phyloP scores from a whole-genome alignment of 2,797 vertebrate genomes.

The Nannoperca australis region DNA sequence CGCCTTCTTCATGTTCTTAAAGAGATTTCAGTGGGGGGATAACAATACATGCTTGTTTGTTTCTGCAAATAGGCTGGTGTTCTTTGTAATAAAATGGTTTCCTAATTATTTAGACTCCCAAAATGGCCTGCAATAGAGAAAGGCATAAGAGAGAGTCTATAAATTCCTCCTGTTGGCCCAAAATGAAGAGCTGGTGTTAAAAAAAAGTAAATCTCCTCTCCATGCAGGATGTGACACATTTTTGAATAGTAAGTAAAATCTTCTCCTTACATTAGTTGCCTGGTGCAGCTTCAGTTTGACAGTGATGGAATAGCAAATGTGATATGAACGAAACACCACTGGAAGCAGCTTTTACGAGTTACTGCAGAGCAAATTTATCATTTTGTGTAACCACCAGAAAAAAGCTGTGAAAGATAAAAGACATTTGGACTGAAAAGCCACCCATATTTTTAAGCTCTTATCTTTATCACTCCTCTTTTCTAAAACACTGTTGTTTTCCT shows the following conservation, averaged over 20 bases:
- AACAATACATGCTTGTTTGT: background rate
- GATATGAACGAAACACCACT: background rate
- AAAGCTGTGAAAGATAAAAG: constrained; percentile 14
- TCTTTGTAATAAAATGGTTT: background rate
- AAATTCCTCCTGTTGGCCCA: background rate
- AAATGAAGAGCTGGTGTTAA: constrained; percentile 3
- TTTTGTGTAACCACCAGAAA: constrained; percentile 5
- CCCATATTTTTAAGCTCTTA: constrained; percentile 3
- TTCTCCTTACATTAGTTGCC: background rate
- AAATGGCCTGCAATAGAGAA: background rate
- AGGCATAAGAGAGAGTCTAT: background rate
- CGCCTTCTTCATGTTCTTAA: background rate
- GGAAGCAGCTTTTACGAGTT: constrained; percentile 8
- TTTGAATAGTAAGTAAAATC: background rate
- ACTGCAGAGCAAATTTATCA: background rate
- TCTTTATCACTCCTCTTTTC: constrained; percentile 6
- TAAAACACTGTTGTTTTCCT: constrained; percentile 8
- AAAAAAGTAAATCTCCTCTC: background rate
- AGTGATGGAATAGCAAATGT: constrained; percentile 5
- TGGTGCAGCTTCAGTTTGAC: constrained; percentile 5
- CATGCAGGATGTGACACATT: background rate
- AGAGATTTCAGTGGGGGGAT: background rate
- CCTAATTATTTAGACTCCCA: background rate
- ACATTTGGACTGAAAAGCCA: constrained; percentile 6
- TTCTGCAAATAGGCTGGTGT: constrained; percentile 5